Percentiles rank a stretch among this genome's conserved stretches.
These are phyloP conservation scores for Caenorhabditis wallacei DNA, from an alignment of 2,888 invertebrate species.

Conservation along the genomic window DNA sequence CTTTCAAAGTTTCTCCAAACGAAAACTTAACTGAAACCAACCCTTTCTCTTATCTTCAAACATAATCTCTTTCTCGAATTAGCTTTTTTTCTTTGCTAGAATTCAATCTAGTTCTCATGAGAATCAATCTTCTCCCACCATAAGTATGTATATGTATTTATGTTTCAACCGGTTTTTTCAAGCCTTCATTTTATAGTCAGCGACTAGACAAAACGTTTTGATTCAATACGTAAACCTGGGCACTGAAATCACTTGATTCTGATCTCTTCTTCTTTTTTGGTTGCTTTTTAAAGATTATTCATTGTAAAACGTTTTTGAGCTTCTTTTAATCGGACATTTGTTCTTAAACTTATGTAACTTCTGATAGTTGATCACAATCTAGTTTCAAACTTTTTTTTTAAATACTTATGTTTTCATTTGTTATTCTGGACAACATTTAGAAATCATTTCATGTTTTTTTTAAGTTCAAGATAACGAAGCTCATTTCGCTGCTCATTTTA, in stretches of 20 bases:
- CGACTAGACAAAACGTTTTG: constrained; percentile 2
- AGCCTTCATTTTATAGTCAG: constrained; percentile 22
- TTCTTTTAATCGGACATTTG: too few relatives aligned
- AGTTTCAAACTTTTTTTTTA: too few relatives aligned
- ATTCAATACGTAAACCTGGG: background rate
- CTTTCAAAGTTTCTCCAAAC: background rate
- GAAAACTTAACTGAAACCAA: constrained; percentile 8
- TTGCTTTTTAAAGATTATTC: background rate
- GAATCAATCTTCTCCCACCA: constrained; percentile 27
- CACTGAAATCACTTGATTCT: background rate
- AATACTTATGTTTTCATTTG: too few relatives aligned
- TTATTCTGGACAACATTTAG: too few relatives aligned
- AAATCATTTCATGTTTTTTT: too few relatives aligned
- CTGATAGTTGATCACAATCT: too few relatives aligned
- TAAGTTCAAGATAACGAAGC: too few relatives aligned
- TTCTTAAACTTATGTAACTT: too few relatives aligned
- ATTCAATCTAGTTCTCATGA: constrained; percentile 47
- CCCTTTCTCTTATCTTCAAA: constrained; percentile 15
- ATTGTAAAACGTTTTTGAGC: too few relatives aligned
- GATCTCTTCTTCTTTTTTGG: background rate
- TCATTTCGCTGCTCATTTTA: too few relatives aligned
- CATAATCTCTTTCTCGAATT: constrained; percentile 27
- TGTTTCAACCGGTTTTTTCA: constrained; percentile 57
- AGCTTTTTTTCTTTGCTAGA: constrained; percentile 20
- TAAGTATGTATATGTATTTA: constrained; percentile 36